Evolutionary conservation across 2,113 vertebrate genomes (phyloP).

Genomic region (Salvelinus sp.): DNA sequence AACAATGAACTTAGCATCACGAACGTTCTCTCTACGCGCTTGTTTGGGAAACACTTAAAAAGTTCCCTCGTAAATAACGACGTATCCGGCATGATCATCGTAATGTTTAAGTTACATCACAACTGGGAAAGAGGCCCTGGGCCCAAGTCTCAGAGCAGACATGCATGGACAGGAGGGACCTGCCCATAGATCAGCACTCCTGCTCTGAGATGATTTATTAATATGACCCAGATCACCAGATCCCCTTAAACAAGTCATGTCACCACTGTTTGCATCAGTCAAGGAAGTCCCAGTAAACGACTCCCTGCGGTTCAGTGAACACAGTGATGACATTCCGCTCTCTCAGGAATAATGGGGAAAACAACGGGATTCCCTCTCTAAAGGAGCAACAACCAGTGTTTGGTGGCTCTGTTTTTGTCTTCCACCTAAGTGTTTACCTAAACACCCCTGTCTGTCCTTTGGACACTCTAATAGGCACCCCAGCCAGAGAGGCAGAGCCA

Average conservation of each 20-base stretch:
- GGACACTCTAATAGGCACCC: constrained; percentile 53
- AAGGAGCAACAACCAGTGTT: constrained; percentile 1
- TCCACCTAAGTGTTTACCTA: constrained; percentile 66
- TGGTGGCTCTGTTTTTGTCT: constrained; percentile 66
- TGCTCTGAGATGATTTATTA: too few relatives aligned
- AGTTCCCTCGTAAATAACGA: too few relatives aligned
- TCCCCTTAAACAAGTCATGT: too few relatives aligned
- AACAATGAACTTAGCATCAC: too few relatives aligned
- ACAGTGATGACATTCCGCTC: constrained; percentile 42
- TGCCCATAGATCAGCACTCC: too few relatives aligned
- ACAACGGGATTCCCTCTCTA: constrained; percentile 53
- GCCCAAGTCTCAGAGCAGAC: too few relatives aligned
- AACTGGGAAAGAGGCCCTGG: too few relatives aligned
- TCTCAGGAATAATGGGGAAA: constrained; percentile 62
- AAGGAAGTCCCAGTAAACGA: constrained; percentile 28
- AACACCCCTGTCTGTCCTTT: constrained; percentile 57
- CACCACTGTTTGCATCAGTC: constrained; percentile 10
- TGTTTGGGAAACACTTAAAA: too few relatives aligned
- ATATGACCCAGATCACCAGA: neutral
- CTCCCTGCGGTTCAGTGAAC: constrained; percentile 50
- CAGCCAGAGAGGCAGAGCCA: constrained; percentile 58
- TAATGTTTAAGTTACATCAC: too few relatives aligned
- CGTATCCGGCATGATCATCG: too few relatives aligned
- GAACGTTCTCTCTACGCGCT: too few relatives aligned
- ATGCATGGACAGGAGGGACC: too few relatives aligned